Conservation (phyloP, 2,888 invertebrate species). For the Noctua fimbriata region DNA sequence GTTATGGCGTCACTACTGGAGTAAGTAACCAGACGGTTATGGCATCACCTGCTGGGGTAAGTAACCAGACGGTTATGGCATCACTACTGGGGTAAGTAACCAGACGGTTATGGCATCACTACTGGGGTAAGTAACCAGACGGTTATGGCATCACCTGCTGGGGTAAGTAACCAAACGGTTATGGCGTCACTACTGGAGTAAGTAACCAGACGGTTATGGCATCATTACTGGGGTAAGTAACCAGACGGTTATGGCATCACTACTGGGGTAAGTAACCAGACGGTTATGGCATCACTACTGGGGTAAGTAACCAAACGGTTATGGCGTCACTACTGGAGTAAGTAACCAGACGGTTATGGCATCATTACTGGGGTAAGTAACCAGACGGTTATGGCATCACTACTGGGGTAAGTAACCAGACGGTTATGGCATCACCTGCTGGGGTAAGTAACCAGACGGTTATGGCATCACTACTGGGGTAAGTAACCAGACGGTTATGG, state of each 20-base stretch:
- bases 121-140: not conserved
- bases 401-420: conserved; percentile 24
- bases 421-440: conserved; percentile 13
- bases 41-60: conserved; percentile 5
- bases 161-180: not conserved
- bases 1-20: conserved; percentile 2
- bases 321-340: conserved; percentile 12
- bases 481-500: not conserved
- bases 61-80: not conserved
- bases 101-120: conserved; percentile 16
- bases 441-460: not conserved
- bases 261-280: no score
- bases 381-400: no score
- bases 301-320: conserved; percentile 15
- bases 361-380: conserved; percentile 19
- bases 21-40: not conserved
- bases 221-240: conserved; percentile 3
- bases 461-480: conserved; percentile 9
- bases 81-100: conserved; percentile 31
- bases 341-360: not conserved
- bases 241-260: not conserved
- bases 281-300: conserved; percentile 15
- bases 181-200: conserved; percentile 7
- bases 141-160: conserved; percentile 3
- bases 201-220: not conserved